These are phyloP conservation scores for Anarhynchus alexandrinus DNA, from an alignment of 2,113 vertebrate species.

Conservation along the genomic window DNA sequence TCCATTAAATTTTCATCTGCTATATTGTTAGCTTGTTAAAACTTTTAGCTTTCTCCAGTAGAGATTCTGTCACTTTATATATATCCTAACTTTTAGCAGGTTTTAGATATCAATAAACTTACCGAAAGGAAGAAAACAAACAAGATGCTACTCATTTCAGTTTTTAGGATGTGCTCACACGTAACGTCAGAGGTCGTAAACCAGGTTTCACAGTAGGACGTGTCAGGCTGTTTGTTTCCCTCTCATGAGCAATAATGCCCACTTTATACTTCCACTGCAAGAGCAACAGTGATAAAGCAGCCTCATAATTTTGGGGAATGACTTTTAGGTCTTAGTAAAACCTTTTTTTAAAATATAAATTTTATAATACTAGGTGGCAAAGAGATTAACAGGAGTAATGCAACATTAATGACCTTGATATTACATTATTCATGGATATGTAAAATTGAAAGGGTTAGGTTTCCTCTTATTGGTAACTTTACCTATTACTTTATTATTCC, in stretches of 20 bases:
- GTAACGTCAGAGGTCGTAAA: neutral
- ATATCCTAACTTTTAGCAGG: neutral
- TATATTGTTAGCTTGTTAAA: neutral
- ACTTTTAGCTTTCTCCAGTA: neutral
- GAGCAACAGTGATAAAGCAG: conserved; percentile 1
- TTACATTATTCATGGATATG: neutral
- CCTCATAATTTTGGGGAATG: neutral
- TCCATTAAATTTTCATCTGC: neutral
- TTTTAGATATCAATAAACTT: neutral
- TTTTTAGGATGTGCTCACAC: neutral
- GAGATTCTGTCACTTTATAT: neutral
- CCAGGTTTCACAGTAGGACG: neutral
- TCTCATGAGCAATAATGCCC: neutral
- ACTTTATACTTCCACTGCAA: neutral
- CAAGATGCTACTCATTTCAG: neutral
- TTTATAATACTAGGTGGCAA: neutral
- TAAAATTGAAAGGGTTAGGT: neutral
- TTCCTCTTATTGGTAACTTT: neutral
- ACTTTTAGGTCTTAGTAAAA: neutral
- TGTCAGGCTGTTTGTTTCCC: neutral
- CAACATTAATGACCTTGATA: neutral
- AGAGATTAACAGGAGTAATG: neutral
- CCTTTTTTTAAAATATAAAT: neutral
- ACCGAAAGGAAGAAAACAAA: neutral
- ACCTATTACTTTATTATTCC: neutral